Conservation (phyloP, 1,140 invertebrate genomes). For the Mylabris phalerata region DNA sequence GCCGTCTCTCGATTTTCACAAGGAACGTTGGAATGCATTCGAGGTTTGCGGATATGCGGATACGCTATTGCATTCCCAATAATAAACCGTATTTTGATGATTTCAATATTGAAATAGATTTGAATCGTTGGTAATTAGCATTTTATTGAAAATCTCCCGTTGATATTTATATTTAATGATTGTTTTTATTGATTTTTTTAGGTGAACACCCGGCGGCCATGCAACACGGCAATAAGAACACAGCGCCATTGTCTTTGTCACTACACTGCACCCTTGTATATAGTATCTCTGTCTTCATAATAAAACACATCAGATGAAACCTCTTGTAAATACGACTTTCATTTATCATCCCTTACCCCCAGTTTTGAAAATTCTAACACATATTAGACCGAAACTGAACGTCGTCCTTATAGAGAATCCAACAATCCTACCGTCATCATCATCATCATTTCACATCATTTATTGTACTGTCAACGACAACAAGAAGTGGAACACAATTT, state of each 20-base stretch:
- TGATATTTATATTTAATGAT: no score
- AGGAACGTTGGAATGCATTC: no score
- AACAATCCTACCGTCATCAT: conserved; percentile 11
- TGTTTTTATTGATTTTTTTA: conserved; percentile 28
- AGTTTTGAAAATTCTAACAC: background rate
- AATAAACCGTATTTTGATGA: no score
- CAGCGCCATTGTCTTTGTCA: conserved; percentile 35
- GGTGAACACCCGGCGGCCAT: conserved; percentile 79
- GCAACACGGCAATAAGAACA: conserved; percentile 60
- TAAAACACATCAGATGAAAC: conserved; percentile 42
- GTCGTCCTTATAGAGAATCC: background rate
- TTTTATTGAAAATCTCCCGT: no score
- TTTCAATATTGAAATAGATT: no score
- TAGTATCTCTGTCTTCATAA: conserved; percentile 39
- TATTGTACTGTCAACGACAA: no score
- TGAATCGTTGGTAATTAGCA: no score
- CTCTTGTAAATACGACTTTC: conserved; percentile 35
- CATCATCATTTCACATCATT: background rate
- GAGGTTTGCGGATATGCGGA: no score
- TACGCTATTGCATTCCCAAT: no score
- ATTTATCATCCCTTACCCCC: conserved; percentile 20
- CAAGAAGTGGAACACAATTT: background rate
- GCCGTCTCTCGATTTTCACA: no score
- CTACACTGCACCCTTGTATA: conserved; percentile 39
- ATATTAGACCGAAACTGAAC: background rate